These are phyloP conservation scores for Drosophila suzukii DNA, from an alignment of 1,140 invertebrate species.

Conservation along the genomic window DNA sequence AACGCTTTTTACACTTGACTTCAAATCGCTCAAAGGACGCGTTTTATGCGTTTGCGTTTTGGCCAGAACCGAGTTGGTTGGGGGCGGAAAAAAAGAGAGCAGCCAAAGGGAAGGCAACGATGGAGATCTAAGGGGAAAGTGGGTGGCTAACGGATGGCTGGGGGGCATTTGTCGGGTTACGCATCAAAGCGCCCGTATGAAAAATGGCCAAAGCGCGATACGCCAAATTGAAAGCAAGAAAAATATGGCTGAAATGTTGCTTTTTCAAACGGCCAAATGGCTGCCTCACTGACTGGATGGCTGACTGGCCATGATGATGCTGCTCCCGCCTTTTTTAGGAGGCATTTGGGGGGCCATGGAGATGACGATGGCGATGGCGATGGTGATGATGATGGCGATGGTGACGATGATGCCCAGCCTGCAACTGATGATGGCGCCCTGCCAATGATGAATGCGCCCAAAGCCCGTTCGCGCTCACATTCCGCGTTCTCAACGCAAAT, in stretches of 20 bases:
- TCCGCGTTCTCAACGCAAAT: conserved; percentile 76
- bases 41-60: conserved; percentile 74
- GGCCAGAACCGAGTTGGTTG: conserved; percentile 35
- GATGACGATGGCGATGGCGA: conserved; percentile 7
- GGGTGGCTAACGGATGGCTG: neutral
- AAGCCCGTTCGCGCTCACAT: conserved; percentile 64
- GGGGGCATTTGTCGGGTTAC: conserved; percentile 60
- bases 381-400: conserved; percentile 30
- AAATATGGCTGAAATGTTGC: conserved; percentile 82
- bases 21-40: conserved; percentile 82
- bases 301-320: conserved; percentile 26
- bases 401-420: conserved; percentile 47
- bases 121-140: neutral
- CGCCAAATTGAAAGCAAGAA: conserved; percentile 80
- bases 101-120: neutral
- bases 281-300: conserved; percentile 5
- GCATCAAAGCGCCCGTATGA: conserved; percentile 78
- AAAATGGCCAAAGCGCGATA: conserved; percentile 82
- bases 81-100: conserved; percentile 19
- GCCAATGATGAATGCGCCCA: conserved; percentile 75
- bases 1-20: conserved; percentile 82
- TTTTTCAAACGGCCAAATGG: conserved; percentile 76
- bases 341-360: no score
- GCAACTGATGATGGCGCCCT: conserved; percentile 40
- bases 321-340: neutral